Evolutionary conservation across 2,113 vertebrate genomes (phyloP), one percentile per base, ranked within the genome.

Genomic region (Chaenogobius annularis): DNA sequence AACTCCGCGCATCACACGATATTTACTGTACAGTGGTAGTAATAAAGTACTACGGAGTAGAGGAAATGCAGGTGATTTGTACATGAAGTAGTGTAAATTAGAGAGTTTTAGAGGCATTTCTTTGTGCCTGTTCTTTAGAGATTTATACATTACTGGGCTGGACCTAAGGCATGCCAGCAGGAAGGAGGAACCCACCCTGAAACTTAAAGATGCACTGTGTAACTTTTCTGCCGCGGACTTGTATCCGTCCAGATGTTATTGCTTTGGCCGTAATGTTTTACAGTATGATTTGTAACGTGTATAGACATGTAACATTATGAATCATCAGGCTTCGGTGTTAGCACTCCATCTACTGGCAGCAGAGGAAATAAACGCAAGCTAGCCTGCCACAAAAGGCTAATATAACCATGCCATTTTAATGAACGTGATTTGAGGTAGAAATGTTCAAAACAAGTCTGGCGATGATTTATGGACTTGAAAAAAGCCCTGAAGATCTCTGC

Each of bases 161-260:
- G 88, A 85, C 89, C 88, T 89, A 73, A 81, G 76, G 83, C 85
- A 85, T 88, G 83, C 80, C 72, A 67, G 76, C 50, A 70, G 40
- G 40, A 61, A 66, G 80, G 83, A 79, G 73, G 81, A 83, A 55
- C 66, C 73, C 85, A 82, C 83, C 82, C 67, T 77, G 14, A 74
- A 80, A 61, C 56, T 13, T 59, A 23, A 55, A 55, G 47, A 5
- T 50, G 47, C 47, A 50, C 7, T 50, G 47, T 50, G 47, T 22
- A 55, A 12, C 54, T 55, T 55, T 22, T 31, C 26, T 31, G 26
- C 26, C 26, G 4, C 26, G 1, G 11, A 20, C 52, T 55, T 23
- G 20, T 55, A 31, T 31, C 26, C 26, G n/a, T 31, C 10, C 19
- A 6, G 8, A 20, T 55, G 47, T n/a, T 52, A 19, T 50, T 50